Evolutionary conservation across 2,797 vertebrate genomes (phyloP), one percentile per base, ranked within the genome.

Genomic region (Ciconia nigra): DNA sequence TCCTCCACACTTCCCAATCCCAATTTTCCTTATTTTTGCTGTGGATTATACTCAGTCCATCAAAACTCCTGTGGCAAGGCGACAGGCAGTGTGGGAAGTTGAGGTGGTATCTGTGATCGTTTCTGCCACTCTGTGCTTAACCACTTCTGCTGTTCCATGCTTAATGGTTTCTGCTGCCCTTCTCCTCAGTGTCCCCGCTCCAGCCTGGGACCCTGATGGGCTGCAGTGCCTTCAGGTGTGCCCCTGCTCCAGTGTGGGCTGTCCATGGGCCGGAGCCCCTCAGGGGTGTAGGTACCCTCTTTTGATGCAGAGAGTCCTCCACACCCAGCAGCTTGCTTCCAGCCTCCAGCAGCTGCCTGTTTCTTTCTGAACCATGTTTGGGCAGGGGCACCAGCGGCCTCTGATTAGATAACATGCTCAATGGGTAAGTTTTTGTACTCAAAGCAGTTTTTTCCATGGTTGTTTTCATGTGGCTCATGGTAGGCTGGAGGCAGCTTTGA

Each of bases 401-500:
- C 11, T 10, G 33, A 25, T 28, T 16, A 63, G 28, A 3, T 12
- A 47, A 49, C 37, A 39, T 44, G 7, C 31, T 69, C 42, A 46
- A 1, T 28, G 39, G 39, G 10, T 46, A 39, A 47, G 28, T 5
- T 61, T 89, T 59, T 37, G 8, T 26, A 61, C 14, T 57, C 31
- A 76, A 76, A 63, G 18, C 5, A 5, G 1, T 26, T 37, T 39
- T 89, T 54, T 4, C 31, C 46, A 3, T 10, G 29, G 28, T 11
- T 55, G 31, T 83, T 94, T 57, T 72, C 2, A 2, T 22, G 19
- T 4, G 1, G 3, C 24, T 13, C 16, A 5, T 0, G 0, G 47
- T 3, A 58, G 37, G 67, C 24, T 58, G 55, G 24, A 39, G 13
- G 39, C 51, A 79, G 46, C 59, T 83, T 52, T 52, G 41, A 26